Base-by-base conservation (phyloP, 1,140 invertebrate species). In the Argopecten irradians region DNA sequence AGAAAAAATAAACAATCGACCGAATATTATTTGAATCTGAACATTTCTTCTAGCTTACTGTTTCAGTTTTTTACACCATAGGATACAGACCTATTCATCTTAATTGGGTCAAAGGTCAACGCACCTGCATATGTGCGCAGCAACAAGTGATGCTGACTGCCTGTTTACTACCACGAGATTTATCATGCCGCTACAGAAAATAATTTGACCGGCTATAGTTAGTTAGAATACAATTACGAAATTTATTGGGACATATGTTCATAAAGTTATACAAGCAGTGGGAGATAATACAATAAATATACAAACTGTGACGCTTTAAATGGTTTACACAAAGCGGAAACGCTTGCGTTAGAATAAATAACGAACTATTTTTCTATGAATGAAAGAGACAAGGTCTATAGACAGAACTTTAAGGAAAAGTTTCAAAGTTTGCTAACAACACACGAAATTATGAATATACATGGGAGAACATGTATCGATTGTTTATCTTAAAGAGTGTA, bases 61-160 rank as follows among this genome's bases (percentile, higher is more conserved):
- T n/a, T n/a, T n/a, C n/a, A n/a, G n/a, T n/a, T n/a, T n/a, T n/a
- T n/a, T n/a, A n/a, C n/a, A n/a, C n/a, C n/a, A n/a, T n/a, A n/a
- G n/a, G n/a, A n/a, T n/a, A n/a, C n/a, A n/a, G n/a, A n/a, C n/a
- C n/a, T n/a, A n/a, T n/a, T n/a, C n/a, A 11, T 71, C n/a, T 28
- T 22, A 71, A 16, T 28, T n/a, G 28, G 55, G 55, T 71, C 55
- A 71, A 71, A 71, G 55, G 55, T 71, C 22, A 71, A 71, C 8
- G 55, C 55, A 71, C 55, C 55, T 71, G 55, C 55, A 71, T n/a
- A n/a, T 71, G 55, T 71, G n/a, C 55, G 55, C 55, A 71, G 55
- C 55, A 71, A 71, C 55, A 71, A 71, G 55, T 71, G 55, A 71
- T 71, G 55, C 55, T 71, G 55, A 71, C 55, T 71, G 55, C 55